phyloP scores from a whole-genome alignment of 2,113 vertebrate species.

The Taxidea taxus region DNA sequence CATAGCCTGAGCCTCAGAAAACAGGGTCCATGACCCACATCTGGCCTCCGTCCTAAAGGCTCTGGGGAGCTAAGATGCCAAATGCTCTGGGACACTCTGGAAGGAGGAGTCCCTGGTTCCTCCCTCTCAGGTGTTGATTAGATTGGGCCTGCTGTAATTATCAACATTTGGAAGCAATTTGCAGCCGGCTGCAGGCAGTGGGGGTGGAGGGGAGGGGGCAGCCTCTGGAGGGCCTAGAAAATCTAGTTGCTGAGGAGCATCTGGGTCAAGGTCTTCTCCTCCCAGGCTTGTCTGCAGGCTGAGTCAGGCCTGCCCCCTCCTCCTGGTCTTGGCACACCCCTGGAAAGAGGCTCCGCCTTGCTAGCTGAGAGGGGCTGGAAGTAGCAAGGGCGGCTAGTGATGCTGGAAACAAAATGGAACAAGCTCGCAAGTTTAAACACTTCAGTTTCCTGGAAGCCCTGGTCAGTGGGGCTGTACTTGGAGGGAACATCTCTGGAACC shows the following conservation, averaged over 20 bases:
- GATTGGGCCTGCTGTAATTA: background rate
- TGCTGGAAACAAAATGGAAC: background rate
- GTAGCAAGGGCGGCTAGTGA: background rate
- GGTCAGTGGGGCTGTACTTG: background rate
- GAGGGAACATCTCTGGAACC: background rate
- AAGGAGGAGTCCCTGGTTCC: background rate
- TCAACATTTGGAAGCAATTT: background rate
- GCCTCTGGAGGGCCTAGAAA: background rate
- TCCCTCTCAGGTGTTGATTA: background rate
- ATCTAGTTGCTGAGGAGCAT: background rate
- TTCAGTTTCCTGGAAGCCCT: background rate
- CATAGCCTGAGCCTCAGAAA: background rate
- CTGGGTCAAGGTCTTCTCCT: background rate
- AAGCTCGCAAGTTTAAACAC: background rate
- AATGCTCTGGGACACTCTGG: background rate
- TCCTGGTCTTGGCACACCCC: background rate
- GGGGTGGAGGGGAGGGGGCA: background rate
- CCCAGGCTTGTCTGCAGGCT: background rate
- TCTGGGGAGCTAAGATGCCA: background rate
- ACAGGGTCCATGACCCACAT: too few species aligned
- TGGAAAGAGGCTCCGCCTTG: background rate
- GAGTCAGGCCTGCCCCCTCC: background rate
- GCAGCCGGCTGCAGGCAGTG: rapidly evolving
- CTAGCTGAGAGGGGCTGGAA: background rate
- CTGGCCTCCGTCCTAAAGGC: background rate